Percentiles rank a stretch among this genome's conserved stretches.
Conservation (phyloP, 2,888 invertebrate species). For the Drosophila merina region DNA sequence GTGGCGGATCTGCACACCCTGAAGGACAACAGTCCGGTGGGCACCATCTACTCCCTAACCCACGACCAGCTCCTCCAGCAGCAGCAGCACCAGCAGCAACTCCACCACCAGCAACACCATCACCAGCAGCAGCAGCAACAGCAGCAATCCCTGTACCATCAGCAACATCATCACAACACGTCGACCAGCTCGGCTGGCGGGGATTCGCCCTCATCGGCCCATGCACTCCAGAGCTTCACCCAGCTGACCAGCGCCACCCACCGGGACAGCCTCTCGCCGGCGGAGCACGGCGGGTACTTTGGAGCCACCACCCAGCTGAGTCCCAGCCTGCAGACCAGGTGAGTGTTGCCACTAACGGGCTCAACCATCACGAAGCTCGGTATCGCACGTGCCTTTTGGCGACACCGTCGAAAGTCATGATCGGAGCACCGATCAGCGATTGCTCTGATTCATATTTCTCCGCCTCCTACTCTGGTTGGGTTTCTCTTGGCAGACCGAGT, state of each 20-base stretch:
- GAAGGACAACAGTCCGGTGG: conserved; percentile 72
- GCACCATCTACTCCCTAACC: conserved; percentile 64
- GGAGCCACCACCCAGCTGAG: conserved; percentile 75
- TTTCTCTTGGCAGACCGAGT: conserved; percentile 29
- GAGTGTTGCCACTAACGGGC: conserved; percentile 66
- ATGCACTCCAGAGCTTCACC: conserved; percentile 82
- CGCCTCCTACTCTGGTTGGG: conserved; percentile 31
- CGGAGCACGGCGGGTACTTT: conserved; percentile 77
- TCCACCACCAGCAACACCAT: conserved; percentile 50
- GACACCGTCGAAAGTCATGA: conserved; percentile 70
- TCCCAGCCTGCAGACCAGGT: conserved; percentile 80
- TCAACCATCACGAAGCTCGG: conserved; percentile 57
- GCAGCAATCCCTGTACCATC: conserved; percentile 64
- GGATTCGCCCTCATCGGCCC: conserved; percentile 81
- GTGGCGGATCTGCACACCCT: conserved; percentile 79
- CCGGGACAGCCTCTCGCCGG: conserved; percentile 80
- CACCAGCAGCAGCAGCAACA: conserved; percentile 53
- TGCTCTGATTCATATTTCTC: conserved; percentile 66
- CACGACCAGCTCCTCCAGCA: conserved; percentile 63
- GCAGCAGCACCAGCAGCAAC: conserved; percentile 55
- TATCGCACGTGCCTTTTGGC: conserved; percentile 74
- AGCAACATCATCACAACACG: conserved; percentile 72
- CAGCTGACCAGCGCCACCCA: conserved; percentile 82
- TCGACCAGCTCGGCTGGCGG: conserved; percentile 81
- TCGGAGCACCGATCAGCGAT: conserved; percentile 49